A percentile compares a stretch with the other conserved stretches of the same genome.
Evolutionary conservation across 2,888 invertebrate species (phyloP).

Genomic region (Xestia rhomboidea): DNA sequence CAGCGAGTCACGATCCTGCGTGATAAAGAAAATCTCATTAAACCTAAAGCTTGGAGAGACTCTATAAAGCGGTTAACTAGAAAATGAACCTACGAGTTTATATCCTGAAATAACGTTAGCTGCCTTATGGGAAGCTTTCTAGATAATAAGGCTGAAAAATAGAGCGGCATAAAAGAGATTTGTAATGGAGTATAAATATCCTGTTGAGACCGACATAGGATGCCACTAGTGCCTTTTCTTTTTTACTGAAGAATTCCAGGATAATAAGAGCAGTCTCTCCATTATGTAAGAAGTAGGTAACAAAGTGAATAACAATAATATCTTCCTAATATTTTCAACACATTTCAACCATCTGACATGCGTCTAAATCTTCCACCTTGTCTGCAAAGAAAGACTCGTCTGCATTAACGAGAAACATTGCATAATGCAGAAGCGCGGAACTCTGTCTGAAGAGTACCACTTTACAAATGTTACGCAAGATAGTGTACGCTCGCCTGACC

Average conservation of each 20-base stretch:
- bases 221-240: slow-evolving; percentile 5
- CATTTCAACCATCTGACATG: slow-evolving; percentile 25
- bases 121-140: slow-evolving; percentile 29
- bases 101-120: slow-evolving; percentile 20
- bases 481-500: slow-evolving; percentile 70
- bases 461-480: slow-evolving; percentile 73
- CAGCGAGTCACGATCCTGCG: slow-evolving; percentile 35
- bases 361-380: slow-evolving; percentile 35
- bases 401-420: slow-evolving; percentile 52
- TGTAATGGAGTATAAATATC: slow-evolving; percentile 34
- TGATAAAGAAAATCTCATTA: slow-evolving; percentile 56
- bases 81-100: slow-evolving; percentile 37
- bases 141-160: slow-evolving; percentile 30
- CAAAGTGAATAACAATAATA: slow-evolving; percentile 18
- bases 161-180: slow-evolving; percentile 14
- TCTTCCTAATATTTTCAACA: slow-evolving; percentile 10
- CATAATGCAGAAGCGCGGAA: slow-evolving; percentile 74
- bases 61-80: slow-evolving; percentile 32
- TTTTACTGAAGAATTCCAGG: not conserved
- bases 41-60: slow-evolving; percentile 31
- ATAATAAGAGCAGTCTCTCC: slow-evolving; percentile 3
- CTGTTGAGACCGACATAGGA: not conserved
- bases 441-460: slow-evolving; percentile 61
- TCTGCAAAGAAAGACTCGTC: slow-evolving; percentile 41
- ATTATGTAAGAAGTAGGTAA: slow-evolving; percentile 20